Conservation (phyloP, 2,888 invertebrate genomes). For the Nomada lathburiana region DNA sequence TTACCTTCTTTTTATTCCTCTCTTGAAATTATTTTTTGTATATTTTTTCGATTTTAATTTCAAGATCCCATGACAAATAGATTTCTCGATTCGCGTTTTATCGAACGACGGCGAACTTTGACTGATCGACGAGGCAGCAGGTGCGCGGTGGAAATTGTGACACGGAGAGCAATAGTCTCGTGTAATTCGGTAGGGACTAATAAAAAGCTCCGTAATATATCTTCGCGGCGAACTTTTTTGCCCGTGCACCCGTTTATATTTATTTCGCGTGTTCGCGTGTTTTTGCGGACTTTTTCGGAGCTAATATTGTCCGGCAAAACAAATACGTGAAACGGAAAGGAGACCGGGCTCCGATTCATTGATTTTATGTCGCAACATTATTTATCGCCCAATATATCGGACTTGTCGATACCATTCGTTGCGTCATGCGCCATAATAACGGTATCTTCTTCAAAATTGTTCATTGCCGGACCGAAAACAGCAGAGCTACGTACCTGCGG, state of each 20-base stretch:
- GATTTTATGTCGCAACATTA: conserved; percentile 81
- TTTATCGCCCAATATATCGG: conserved; percentile 81
- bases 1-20: neutral
- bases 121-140: conserved; percentile 48
- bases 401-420: conserved; percentile 83
- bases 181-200: conserved; percentile 62
- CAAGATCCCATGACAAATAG: neutral
- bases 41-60: neutral
- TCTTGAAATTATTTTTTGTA: neutral
- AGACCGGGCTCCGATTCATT: conserved; percentile 79
- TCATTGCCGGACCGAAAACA: conserved; percentile 61
- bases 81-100: neutral
- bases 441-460: conserved; percentile 79
- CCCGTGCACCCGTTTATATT: conserved; percentile 52
- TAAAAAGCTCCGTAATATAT: conserved; percentile 62
- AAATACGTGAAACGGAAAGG: conserved; percentile 75
- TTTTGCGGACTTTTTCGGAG: conserved; percentile 67
- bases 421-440: conserved; percentile 81
- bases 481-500: conserved; percentile 33
- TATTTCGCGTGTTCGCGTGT: conserved; percentile 65
- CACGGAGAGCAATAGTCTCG: conserved; percentile 45
- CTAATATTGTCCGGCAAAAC: conserved; percentile 73
- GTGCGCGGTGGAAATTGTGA: conserved; percentile 45
- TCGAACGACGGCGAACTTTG: conserved; percentile 27
- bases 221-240: conserved; percentile 55